Conservation (phyloP, 2,888 invertebrate genomes). For the Apamea crenata region DNA sequence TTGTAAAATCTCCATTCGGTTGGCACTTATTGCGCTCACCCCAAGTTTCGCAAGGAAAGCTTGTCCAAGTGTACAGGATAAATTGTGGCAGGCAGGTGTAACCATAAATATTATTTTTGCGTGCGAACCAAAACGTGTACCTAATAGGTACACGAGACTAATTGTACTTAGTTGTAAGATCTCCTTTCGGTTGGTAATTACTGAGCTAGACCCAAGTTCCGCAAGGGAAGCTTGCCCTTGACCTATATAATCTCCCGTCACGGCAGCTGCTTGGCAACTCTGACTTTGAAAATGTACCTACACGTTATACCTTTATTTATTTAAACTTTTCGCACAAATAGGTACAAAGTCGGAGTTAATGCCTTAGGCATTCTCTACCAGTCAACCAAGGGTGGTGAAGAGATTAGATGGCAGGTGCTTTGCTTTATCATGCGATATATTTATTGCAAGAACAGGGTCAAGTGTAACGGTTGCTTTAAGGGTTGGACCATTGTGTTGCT, state of each 20-base stretch:
- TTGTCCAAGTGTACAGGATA: not conserved
- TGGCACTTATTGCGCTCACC: not conserved
- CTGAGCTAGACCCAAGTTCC: not conserved
- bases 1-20: not conserved
- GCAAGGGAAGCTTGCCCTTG: not conserved
- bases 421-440: not conserved
- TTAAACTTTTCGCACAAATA: too few species aligned
- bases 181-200: not conserved
- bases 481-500: not conserved
- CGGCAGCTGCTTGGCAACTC: not conserved
- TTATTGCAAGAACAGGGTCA: not conserved
- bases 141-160: not conserved
- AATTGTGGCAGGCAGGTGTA: not conserved
- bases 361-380: too few species aligned
- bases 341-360: too few species aligned
- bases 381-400: too few species aligned
- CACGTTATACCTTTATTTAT: conserved; percentile 1
- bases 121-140: not conserved
- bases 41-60: not conserved
- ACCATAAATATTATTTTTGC: not conserved
- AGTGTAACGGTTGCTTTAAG: not conserved
- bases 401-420: too few species aligned
- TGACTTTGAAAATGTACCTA: conserved; percentile 1
- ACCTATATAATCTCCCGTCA: conserved; percentile 3
- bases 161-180: not conserved